Conservation (phyloP, 1,140 invertebrate genomes). For the Drosophila murphyi region DNA sequence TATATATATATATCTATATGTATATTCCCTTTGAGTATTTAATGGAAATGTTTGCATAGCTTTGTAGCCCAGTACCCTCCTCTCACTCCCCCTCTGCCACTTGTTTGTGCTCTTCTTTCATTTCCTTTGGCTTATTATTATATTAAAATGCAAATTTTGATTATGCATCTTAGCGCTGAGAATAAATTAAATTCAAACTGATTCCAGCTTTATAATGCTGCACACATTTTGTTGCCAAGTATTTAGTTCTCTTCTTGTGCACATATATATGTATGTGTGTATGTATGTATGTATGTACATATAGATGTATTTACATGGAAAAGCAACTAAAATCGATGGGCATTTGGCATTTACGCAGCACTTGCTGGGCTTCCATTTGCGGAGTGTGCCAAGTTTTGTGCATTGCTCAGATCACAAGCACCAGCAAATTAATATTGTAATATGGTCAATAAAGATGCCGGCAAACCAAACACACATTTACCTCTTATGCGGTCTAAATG, state of each 20-base stretch:
- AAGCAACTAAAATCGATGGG: constrained; percentile 73
- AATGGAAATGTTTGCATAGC: constrained; percentile 79
- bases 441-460: constrained; percentile 59
- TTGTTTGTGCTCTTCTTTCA: background rate
- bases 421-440: constrained; percentile 70
- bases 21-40: constrained; percentile 53
- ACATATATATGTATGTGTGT: constrained; percentile 19
- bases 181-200: constrained; percentile 73
- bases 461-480: constrained; percentile 9
- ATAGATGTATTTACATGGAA: constrained; percentile 31
- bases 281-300: background rate
- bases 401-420: constrained; percentile 45
- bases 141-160: constrained; percentile 76
- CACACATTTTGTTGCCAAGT: background rate
- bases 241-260: constrained; percentile 16
- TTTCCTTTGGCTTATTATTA: background rate
- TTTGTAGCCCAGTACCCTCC: constrained; percentile 38
- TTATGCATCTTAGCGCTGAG: constrained; percentile 66
- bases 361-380: constrained; percentile 60
- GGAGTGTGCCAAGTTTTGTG: constrained; percentile 70
- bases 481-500: constrained; percentile 26
- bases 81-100: background rate
- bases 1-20: constrained; percentile 2
- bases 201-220: constrained; percentile 8
- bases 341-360: constrained; percentile 56